Percentiles rank a stretch among this genome's conserved stretches.
phyloP scores from a whole-genome alignment of 2,113 vertebrate species.

The Actinemys pallida region DNA sequence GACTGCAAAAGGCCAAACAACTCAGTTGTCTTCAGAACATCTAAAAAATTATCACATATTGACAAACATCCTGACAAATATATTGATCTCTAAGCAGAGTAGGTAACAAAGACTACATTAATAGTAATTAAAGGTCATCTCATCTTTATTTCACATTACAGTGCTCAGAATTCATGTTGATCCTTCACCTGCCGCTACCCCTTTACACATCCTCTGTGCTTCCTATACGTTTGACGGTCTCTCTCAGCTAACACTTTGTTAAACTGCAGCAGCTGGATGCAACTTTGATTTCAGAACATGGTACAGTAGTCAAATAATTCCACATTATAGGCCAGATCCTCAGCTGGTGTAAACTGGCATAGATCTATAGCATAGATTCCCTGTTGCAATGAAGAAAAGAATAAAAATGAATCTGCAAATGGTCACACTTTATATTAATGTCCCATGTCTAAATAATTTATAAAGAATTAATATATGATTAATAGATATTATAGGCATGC shows the following conservation, averaged over 20 bases:
- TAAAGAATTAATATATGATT: neutral
- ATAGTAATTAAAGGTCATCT: neutral
- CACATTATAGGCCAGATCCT: neutral
- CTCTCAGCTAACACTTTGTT: neutral
- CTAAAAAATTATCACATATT: neutral
- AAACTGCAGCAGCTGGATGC: neutral
- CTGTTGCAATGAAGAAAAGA: fast-evolving
- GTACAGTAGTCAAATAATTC: neutral
- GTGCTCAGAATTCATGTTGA: neutral
- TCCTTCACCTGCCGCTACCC: neutral
- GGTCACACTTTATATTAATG: neutral
- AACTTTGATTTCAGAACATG: neutral
- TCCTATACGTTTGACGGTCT: neutral
- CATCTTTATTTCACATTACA: neutral
- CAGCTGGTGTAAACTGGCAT: neutral
- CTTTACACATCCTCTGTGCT: neutral
- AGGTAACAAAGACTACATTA: neutral
- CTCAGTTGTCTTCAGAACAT: neutral
- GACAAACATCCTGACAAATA: neutral
- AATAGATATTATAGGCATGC: neutral
- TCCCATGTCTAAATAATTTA: neutral
- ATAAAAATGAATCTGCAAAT: neutral
- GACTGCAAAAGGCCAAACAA: neutral
- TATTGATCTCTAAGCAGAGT: neutral
- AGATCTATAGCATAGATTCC: fast-evolving